Percentiles rank a stretch among this genome's conserved stretches.
phyloP scores from a whole-genome alignment of 2,113 vertebrate genomes.

The Balaenoptera acutorostrata region DNA sequence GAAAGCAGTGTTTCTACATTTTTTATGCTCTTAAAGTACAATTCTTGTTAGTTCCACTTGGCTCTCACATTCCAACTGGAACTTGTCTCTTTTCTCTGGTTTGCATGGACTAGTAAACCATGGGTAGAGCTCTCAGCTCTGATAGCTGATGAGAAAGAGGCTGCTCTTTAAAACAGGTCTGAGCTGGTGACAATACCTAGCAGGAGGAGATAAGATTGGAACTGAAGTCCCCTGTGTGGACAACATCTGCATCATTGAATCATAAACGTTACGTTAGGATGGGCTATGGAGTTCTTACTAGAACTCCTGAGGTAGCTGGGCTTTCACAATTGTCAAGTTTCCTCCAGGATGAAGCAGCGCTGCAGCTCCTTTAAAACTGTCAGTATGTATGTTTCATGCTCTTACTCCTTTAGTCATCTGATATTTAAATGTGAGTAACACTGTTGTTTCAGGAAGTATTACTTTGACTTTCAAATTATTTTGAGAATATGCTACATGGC shows the following conservation, averaged over 20 bases:
- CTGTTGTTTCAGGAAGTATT: neutral
- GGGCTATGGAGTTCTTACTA: neutral
- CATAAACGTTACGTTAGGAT: neutral
- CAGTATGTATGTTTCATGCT: neutral
- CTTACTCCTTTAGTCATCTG: neutral
- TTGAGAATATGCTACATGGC: neutral
- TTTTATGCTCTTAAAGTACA: conserved; percentile 59
- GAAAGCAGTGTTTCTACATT: conserved; percentile 61
- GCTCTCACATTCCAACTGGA: conserved; percentile 10
- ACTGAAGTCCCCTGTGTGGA: neutral
- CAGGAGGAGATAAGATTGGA: neutral
- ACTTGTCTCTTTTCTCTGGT: neutral
- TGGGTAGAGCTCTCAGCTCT: neutral
- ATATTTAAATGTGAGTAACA: neutral
- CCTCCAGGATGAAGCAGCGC: neutral
- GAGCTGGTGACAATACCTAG: neutral
- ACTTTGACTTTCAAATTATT: conserved; percentile 28
- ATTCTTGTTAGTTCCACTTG: conserved; percentile 47
- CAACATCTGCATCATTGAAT: neutral
- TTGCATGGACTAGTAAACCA: neutral
- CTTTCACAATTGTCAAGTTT: conserved; percentile 1
- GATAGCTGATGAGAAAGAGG: neutral
- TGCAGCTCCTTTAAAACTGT: neutral
- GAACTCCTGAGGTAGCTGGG: neutral
- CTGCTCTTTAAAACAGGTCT: neutral